Base-by-base conservation (phyloP, 2,888 invertebrate genomes). In the Synergus gifuensis region DNA sequence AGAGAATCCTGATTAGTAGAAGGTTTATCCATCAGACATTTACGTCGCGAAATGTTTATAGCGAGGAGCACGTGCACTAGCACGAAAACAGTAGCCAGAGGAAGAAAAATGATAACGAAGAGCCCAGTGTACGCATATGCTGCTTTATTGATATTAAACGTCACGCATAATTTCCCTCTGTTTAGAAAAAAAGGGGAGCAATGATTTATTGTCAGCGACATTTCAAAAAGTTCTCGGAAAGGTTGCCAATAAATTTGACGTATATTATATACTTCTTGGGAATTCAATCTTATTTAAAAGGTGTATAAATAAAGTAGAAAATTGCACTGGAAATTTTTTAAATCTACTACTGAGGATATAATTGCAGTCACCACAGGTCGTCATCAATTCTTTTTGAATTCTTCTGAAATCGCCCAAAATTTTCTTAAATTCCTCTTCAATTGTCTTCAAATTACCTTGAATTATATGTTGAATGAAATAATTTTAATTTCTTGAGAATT, bases 51-150 rank as follows among this genome's bases (percentile, higher is more conserved):
- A 69, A 89, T 88, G 76, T 86, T 88, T 40, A 86, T 79, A 36
- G 87, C 87, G 42, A 88, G 83, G 16, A 88, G 84, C 22, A 86
- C 81, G 83, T 89, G 87, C 46, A 89, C 83, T 2, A 84, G 76
- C 36, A 88, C 67, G 76, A 88, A 88, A 76, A 87, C 85, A 16
- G 81, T 78, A 18, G 85, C 86, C 36, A 88, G 85, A n/a, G 88
- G 87, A 22, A 86, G 60, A 81, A 89, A 89, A 76, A 88, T 87
- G 16, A 84, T 83, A 28, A 84, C 83, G 81, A 87, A 88, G 16
- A 89, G 63, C 12, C 81, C 83, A 8, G 87, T 85, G 81, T 84
- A 87, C 44, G 86, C 78, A n/a, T 81, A 81, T 2, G 85, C 80
- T 16, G 85, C 81, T 66, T 84, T 76, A 16, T 77, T 60, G 28